A percentile compares a stretch with the other conserved stretches of the same genome.
These are phyloP conservation scores for Isichthys henryi DNA, from an alignment of 2,113 vertebrate species.

Conservation along the genomic window DNA sequence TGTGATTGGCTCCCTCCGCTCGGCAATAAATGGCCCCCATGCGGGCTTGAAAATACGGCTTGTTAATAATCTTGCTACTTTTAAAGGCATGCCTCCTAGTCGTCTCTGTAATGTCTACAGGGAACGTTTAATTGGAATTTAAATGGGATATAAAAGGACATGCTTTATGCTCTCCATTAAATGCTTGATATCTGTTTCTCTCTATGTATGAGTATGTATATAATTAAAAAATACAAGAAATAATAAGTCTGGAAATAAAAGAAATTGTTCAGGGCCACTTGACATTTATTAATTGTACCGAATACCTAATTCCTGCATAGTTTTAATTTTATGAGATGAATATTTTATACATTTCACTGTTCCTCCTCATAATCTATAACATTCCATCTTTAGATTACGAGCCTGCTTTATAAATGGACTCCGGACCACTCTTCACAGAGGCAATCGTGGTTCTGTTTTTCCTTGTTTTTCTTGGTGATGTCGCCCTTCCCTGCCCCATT, in stretches of 20 bases:
- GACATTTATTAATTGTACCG: background rate
- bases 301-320: constrained; percentile 12
- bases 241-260: background rate
- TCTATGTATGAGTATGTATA: background rate
- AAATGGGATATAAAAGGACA: constrained; percentile 12
- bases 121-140: constrained; percentile 27
- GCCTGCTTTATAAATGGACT: background rate
- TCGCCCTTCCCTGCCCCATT: background rate
- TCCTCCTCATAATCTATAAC: background rate
- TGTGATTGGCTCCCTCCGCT: constrained; percentile 47
- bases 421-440: background rate
- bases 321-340: background rate
- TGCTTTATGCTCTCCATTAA: background rate
- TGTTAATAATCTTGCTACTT: constrained; percentile 52
- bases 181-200: background rate
- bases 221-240: background rate
- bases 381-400: background rate
- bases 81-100: constrained; percentile 45
- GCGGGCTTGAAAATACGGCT: constrained; percentile 22
- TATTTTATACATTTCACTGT: background rate
- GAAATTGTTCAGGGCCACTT: background rate
- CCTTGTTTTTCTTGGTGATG: background rate
- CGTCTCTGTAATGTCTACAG: constrained; percentile 41
- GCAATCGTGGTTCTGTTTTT: background rate
- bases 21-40: constrained; percentile 26